These are phyloP conservation scores for Mionectes macconnelli DNA, from an alignment of 2,113 vertebrate species.

Conservation along the genomic window DNA sequence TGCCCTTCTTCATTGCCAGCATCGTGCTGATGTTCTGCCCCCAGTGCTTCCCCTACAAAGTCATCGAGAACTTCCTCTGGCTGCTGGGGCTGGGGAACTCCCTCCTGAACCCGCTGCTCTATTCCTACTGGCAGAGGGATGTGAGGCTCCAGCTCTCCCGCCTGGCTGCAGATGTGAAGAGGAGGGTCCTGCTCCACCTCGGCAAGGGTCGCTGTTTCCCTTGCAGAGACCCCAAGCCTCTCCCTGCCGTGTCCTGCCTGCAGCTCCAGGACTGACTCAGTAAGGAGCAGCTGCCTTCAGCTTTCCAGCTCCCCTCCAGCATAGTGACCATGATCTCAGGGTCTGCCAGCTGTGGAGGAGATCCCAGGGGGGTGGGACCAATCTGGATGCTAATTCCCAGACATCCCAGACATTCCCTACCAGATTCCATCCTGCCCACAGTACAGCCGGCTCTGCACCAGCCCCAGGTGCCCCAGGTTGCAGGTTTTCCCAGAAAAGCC, in stretches of 20 bases:
- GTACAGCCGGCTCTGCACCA: fast-evolving
- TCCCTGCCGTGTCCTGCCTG: conserved; percentile 1
- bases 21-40: conserved; percentile 78
- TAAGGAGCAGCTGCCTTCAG: neutral
- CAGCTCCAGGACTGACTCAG: neutral
- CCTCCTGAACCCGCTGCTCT: conserved; percentile 88
- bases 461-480: neutral
- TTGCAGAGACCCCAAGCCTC: neutral
- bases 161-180: conserved; percentile 69
- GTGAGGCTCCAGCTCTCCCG: conserved; percentile 79
- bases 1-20: conserved; percentile 84
- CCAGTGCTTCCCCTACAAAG: conserved; percentile 67
- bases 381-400: neutral
- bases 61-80: conserved; percentile 87
- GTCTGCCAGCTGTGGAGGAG: neutral
- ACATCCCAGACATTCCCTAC: no score
- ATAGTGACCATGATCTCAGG: fast-evolving
- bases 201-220: neutral
- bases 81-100: conserved; percentile 87
- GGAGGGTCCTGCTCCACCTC: conserved; percentile 18
- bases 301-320: neutral
- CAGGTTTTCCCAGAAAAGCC: neutral
- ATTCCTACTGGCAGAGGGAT: conserved; percentile 87
- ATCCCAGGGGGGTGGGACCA: neutral
- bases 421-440: neutral